Conservation (phyloP, 2,888 invertebrate species). For the Tachina fera region DNA sequence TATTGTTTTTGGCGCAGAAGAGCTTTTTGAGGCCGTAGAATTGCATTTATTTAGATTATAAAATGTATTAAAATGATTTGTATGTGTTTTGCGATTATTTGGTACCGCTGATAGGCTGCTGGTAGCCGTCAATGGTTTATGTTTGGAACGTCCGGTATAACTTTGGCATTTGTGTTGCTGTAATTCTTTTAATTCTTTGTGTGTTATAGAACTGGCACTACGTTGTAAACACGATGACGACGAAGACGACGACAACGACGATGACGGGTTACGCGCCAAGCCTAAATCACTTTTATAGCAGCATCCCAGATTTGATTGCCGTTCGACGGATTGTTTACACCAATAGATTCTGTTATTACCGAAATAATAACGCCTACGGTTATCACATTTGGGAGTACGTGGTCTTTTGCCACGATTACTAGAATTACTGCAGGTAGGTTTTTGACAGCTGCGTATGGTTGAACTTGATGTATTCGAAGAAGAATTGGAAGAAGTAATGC, state of each 20-base stretch:
- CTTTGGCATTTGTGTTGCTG: slow-evolving; percentile 58
- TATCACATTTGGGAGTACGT: slow-evolving; percentile 65
- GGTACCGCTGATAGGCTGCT: slow-evolving; percentile 39
- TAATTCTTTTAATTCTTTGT: slow-evolving; percentile 75
- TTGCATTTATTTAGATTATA: slow-evolving; percentile 57
- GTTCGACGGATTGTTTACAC: slow-evolving; percentile 76
- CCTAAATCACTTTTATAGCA: slow-evolving; percentile 47
- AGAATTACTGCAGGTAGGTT: slow-evolving; percentile 36
- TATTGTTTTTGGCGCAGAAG: slow-evolving; percentile 73
- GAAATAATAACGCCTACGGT: slow-evolving; percentile 77
- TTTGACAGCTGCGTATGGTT: slow-evolving; percentile 68
- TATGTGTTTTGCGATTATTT: slow-evolving; percentile 43
- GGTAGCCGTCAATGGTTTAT: slow-evolving; percentile 56
- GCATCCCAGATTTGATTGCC: slow-evolving; percentile 6
- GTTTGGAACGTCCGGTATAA: slow-evolving; percentile 25
- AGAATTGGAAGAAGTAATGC: slow-evolving; percentile 40
- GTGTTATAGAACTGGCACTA: slow-evolving; percentile 77
- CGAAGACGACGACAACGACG: background rate
- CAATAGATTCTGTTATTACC: slow-evolving; percentile 79
- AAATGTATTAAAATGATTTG: slow-evolving; percentile 72
- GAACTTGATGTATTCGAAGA: slow-evolving; percentile 62
- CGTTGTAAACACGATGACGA: slow-evolving; percentile 71
- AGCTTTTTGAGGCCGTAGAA: slow-evolving; percentile 19
- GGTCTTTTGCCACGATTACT: slow-evolving; percentile 53
- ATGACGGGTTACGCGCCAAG: background rate